Conservation (phyloP, 2,797 vertebrate species). For the Macropus fuliginosus region DNA sequence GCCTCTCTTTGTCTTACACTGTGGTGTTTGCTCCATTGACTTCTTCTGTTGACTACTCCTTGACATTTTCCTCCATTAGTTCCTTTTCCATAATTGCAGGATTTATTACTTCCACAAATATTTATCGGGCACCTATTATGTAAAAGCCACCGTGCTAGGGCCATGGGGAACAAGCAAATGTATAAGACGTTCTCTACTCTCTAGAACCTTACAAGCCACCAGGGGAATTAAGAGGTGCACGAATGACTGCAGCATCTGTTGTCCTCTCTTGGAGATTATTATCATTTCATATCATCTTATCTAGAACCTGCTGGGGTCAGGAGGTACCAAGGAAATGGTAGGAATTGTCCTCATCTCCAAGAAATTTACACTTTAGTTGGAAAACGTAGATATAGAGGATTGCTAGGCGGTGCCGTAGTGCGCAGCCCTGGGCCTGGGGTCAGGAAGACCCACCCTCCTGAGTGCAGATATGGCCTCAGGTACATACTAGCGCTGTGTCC, state of each 20-base stretch:
- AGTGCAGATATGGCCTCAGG: not conserved
- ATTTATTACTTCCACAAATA: not conserved
- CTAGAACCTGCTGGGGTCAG: no score
- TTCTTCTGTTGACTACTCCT: not conserved
- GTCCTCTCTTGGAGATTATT: not conserved
- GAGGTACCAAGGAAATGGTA: not conserved
- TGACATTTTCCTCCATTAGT: not conserved
- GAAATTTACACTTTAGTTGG: not conserved
- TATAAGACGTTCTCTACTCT: not conserved
- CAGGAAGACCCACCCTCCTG: not conserved
- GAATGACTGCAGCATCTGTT: not conserved
- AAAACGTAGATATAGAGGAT: not conserved
- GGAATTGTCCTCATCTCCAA: not conserved
- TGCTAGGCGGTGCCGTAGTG: no score
- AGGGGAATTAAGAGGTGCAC: not conserved
- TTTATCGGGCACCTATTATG: not conserved
- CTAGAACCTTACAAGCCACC: not conserved
- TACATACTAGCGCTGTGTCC: not conserved
- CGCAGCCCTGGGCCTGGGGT: not conserved
- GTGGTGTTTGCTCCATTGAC: not conserved
- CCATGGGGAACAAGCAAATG: not conserved
- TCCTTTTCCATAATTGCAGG: not conserved
- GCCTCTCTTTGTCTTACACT: not conserved
- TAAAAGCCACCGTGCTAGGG: not conserved
- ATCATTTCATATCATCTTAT: not conserved